Conservation (phyloP, 2,797 vertebrate genomes). For the Sciaenops ocellatus region DNA sequence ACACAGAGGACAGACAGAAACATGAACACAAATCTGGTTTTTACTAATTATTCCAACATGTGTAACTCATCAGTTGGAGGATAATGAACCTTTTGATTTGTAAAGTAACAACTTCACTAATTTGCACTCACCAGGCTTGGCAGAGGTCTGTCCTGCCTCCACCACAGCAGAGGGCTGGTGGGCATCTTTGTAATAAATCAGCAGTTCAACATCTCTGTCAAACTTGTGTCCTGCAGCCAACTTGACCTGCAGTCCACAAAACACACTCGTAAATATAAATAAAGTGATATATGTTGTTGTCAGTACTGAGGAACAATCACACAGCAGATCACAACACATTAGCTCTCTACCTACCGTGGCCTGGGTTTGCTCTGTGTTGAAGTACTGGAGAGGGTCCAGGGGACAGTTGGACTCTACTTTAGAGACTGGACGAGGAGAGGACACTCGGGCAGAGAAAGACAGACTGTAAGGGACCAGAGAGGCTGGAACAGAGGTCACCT, state of each 20-base stretch:
- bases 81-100: too few species aligned
- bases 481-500: slow-evolving; percentile 72
- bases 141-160: slow-evolving; percentile 80
- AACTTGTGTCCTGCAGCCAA: slow-evolving; percentile 86
- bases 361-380: too few species aligned
- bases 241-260: slow-evolving; percentile 77
- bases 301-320: neutral
- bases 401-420: too few species aligned
- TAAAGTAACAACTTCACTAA: neutral
- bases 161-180: slow-evolving; percentile 86
- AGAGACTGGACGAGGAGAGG: too few species aligned
- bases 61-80: neutral
- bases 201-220: slow-evolving; percentile 88
- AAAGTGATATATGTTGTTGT: neutral
- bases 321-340: slow-evolving; percentile 3
- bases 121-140: slow-evolving; percentile 77
- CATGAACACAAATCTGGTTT: neutral
- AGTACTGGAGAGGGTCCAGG: too few species aligned
- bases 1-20: slow-evolving; percentile 9
- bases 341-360: slow-evolving; percentile 71
- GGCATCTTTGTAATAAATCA: slow-evolving; percentile 87
- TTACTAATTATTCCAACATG: too few species aligned
- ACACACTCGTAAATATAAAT: neutral
- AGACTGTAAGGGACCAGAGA: slow-evolving; percentile 80
- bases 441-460: too few species aligned